These are phyloP conservation scores for Eumeta japonica DNA, from an alignment of 1,140 invertebrate species.

Conservation along the genomic window DNA sequence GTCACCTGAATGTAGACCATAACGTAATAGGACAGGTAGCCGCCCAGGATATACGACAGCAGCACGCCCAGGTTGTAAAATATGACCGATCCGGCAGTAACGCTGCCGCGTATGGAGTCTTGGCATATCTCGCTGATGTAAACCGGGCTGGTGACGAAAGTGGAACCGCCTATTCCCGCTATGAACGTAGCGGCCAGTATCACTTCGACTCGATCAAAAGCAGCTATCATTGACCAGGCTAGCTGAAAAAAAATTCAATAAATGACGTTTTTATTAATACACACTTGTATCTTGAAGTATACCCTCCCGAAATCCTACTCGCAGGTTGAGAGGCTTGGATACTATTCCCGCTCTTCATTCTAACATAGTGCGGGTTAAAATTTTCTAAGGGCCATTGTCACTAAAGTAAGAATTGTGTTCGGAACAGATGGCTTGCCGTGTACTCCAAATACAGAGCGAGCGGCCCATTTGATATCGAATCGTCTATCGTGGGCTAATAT, in stretches of 20 bases:
- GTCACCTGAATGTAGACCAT: conserved; percentile 28
- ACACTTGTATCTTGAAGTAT: too few species aligned
- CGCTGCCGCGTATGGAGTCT: conserved; percentile 32
- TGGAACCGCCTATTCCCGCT: conserved; percentile 29
- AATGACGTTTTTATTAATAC: too few species aligned
- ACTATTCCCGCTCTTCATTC: too few species aligned
- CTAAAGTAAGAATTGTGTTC: too few species aligned
- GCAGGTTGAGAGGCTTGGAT: too few species aligned
- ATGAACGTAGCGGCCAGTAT: conserved; percentile 23
- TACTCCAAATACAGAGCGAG: too few species aligned
- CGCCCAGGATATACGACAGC: conserved; percentile 32
- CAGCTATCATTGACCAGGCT: conserved; percentile 28
- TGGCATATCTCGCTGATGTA: conserved; percentile 41
- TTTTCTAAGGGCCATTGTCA: too few species aligned
- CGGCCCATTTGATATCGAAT: too few species aligned
- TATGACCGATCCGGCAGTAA: conserved; percentile 31
- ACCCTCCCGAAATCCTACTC: too few species aligned
- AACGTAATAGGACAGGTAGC: conserved; percentile 25
- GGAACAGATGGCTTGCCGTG: too few species aligned
- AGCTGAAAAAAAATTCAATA: conserved; percentile 22
- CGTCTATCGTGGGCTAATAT: too few species aligned
- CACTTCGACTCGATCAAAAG: conserved; percentile 22
- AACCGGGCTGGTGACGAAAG: conserved; percentile 28
- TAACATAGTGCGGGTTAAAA: too few species aligned
- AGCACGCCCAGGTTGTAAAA: conserved; percentile 31